Evolutionary conservation across 2,888 invertebrate species (phyloP).

Genomic region (Frankliniella fusca): DNA sequence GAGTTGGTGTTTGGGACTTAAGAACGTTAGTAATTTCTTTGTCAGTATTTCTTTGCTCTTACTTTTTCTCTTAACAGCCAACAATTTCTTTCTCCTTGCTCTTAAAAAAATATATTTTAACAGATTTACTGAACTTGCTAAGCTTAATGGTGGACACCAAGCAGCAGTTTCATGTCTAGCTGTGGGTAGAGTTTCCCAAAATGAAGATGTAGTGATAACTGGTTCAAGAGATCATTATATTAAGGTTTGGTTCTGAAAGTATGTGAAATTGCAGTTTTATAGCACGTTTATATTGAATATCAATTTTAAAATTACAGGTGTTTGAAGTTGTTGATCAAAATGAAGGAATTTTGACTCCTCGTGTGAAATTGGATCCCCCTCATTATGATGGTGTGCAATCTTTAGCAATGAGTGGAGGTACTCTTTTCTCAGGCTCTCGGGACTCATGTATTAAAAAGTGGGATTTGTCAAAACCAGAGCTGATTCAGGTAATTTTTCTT

Average conservation of each 20-base stretch:
- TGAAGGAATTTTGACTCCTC: slow-evolving; percentile 52
- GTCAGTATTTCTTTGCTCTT: neutral
- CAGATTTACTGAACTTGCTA: slow-evolving; percentile 66
- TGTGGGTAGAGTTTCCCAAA: slow-evolving; percentile 53
- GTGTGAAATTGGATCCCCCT: slow-evolving; percentile 71
- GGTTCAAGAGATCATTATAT: slow-evolving; percentile 85
- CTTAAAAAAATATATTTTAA: no score
- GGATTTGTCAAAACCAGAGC: slow-evolving; percentile 60
- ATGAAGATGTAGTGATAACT: slow-evolving; percentile 65
- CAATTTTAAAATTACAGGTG: slow-evolving; percentile 44
- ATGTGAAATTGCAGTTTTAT: slow-evolving; percentile 1
- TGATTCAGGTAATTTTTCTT: slow-evolving; percentile 52
- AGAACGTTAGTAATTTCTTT: slow-evolving; percentile 53
- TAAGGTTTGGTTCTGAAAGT: slow-evolving; percentile 47
- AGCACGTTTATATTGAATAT: neutral
- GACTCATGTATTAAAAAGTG: slow-evolving; percentile 84
- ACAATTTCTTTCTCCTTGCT: no score
- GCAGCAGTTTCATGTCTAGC: slow-evolving; percentile 81
- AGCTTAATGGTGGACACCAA: slow-evolving; percentile 73
- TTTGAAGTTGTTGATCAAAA: slow-evolving; percentile 50
- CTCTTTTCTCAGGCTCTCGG: slow-evolving; percentile 76
- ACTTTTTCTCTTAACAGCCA: slow-evolving; percentile 27
- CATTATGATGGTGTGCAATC: slow-evolving; percentile 89
- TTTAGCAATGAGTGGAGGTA: slow-evolving; percentile 61
- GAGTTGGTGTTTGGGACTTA: slow-evolving; percentile 80